Conservation (phyloP, 1,140 invertebrate species). For the Lepidurus couesii region DNA sequence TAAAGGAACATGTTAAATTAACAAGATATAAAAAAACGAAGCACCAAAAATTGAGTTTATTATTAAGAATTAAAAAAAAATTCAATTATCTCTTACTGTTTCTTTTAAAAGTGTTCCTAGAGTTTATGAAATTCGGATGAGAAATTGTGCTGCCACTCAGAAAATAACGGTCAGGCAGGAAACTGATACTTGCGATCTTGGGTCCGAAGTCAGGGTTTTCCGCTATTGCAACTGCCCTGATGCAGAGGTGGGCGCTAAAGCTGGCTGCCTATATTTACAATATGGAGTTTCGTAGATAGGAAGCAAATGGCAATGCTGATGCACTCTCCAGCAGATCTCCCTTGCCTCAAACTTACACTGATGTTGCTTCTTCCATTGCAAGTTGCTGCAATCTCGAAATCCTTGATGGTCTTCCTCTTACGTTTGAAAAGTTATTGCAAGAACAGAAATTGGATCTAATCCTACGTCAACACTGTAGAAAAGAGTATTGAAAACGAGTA, state of each 20-base stretch:
- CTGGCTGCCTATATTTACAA: slow-evolving; percentile 43
- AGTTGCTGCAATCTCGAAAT: slow-evolving; percentile 7
- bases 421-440: neutral
- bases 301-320: slow-evolving; percentile 40
- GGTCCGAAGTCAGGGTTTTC: slow-evolving; percentile 42
- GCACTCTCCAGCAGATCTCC: slow-evolving; percentile 40
- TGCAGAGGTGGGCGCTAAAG: slow-evolving; percentile 42
- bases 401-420: neutral
- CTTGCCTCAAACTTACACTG: neutral
- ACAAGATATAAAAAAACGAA: too few relatives aligned
- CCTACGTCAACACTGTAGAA: neutral
- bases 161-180: too few relatives aligned
- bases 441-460: neutral
- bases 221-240: slow-evolving; percentile 39
- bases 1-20: too few relatives aligned
- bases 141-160: too few relatives aligned
- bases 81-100: too few relatives aligned
- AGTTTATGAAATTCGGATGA: too few relatives aligned
- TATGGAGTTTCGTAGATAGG: slow-evolving; percentile 41
- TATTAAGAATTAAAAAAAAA: too few relatives aligned
- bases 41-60: too few relatives aligned
- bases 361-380: neutral
- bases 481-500: too few relatives aligned
- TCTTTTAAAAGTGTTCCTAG: too few relatives aligned
- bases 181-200: slow-evolving; percentile 45